Conservation (phyloP, 1,140 invertebrate genomes). For the Melipona quadrifasciata region DNA sequence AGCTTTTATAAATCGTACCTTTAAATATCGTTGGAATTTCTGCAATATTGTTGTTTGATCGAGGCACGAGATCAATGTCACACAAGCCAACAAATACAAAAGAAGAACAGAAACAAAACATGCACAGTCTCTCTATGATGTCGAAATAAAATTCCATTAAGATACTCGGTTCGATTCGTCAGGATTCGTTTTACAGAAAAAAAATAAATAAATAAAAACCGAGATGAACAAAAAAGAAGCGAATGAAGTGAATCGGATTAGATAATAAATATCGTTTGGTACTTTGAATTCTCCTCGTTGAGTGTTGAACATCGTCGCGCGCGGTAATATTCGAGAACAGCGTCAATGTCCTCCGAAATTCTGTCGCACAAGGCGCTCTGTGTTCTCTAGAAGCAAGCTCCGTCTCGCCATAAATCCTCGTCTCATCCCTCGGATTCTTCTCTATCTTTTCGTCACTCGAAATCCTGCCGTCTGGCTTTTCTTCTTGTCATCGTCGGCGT, state of each 20-base stretch:
- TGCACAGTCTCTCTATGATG: neutral
- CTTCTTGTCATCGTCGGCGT: constrained; percentile 36
- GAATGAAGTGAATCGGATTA: constrained; percentile 10
- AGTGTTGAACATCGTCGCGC: neutral
- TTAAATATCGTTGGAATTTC: constrained; percentile 5
- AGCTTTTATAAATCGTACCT: constrained; percentile 23
- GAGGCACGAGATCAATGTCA: neutral
- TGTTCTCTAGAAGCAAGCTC: constrained; percentile 15
- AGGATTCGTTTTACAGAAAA: neutral
- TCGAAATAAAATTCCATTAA: constrained; percentile 30
- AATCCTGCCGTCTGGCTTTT: constrained; percentile 24
- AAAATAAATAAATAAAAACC: no score
- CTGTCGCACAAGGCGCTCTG: constrained; percentile 24
- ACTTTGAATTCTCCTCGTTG: neutral
- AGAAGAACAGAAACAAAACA: neutral
- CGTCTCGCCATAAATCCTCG: constrained; percentile 32
- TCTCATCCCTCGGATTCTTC: neutral
- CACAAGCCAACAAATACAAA: neutral
- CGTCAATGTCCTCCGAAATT: constrained; percentile 25
- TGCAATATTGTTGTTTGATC: constrained; percentile 20
- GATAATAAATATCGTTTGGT: neutral
- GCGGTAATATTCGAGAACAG: neutral
- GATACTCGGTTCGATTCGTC: neutral
- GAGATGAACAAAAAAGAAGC: neutral
- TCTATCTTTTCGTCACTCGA: constrained; percentile 18